Conservation (phyloP, 1,140 invertebrate species). For the Centruroides vittatus region DNA sequence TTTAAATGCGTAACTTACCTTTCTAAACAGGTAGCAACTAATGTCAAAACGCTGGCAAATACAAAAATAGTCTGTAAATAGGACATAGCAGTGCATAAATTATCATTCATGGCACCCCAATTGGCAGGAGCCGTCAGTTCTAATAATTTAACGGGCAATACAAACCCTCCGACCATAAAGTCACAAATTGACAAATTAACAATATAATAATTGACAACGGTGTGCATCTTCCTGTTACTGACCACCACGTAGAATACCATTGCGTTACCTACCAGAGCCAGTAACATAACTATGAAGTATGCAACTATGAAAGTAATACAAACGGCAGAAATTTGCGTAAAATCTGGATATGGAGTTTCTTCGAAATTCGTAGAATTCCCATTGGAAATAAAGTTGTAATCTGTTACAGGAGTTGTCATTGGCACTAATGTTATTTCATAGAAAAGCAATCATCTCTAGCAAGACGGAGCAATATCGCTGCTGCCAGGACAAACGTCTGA, state of each 20-base stretch:
- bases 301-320: constrained; percentile 23
- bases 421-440: too few species aligned
- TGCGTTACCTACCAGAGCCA: constrained; percentile 28
- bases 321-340: constrained; percentile 22
- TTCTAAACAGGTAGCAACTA: constrained; percentile 36
- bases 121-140: constrained; percentile 31
- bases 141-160: constrained; percentile 35
- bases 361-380: too few species aligned
- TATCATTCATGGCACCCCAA: constrained; percentile 29
- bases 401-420: too few species aligned
- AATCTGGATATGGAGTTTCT: constrained; percentile 11
- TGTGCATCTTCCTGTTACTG: constrained; percentile 34
- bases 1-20: constrained; percentile 25
- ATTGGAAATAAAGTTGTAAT: too few species aligned
- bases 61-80: constrained; percentile 31
- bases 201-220: constrained; percentile 38
- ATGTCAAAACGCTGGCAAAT: constrained; percentile 29
- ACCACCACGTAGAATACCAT: constrained; percentile 26
- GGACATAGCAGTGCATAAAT: constrained; percentile 28
- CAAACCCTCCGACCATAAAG: constrained; percentile 33
- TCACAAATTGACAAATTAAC: constrained; percentile 35
- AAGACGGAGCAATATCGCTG: too few species aligned
- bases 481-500: too few species aligned
- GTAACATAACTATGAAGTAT: constrained; percentile 28
- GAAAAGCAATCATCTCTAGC: too few species aligned